Percentiles rank a stretch among this genome's conserved stretches.
These are phyloP conservation scores for Terrapene triunguis DNA, from an alignment of 2,113 vertebrate genomes.

Conservation along the genomic window DNA sequence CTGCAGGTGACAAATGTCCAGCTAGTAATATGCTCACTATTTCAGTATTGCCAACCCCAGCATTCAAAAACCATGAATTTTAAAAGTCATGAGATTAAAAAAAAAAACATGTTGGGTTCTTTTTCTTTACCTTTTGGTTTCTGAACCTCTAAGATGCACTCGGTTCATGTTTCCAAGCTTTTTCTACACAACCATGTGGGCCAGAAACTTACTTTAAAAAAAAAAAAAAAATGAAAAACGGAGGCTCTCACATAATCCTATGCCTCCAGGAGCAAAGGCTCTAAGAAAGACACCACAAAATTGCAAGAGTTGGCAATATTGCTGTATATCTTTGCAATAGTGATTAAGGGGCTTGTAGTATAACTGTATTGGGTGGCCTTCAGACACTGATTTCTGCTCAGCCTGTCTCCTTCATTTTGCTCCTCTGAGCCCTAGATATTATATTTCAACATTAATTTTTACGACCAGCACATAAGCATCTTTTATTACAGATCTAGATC, in stretches of 20 bases:
- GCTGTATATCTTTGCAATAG: conserved; percentile 1
- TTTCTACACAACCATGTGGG: neutral
- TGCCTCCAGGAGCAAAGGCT: neutral
- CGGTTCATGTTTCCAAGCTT: neutral
- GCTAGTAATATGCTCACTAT: neutral
- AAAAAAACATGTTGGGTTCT: fast-evolving
- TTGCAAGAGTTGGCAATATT: neutral
- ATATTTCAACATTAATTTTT: neutral
- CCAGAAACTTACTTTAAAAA: neutral
- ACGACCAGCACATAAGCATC: neutral
- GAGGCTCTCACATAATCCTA: neutral
- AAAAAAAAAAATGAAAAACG: neutral
- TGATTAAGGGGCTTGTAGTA: neutral
- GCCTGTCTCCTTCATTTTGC: neutral
- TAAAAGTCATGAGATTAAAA: conserved; percentile 7
- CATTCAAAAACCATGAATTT: conserved; percentile 28
- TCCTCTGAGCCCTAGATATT: neutral
- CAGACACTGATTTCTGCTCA: neutral
- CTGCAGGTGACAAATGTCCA: neutral
- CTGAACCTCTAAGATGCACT: neutral
- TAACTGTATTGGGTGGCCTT: neutral
- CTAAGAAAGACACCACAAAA: neutral
- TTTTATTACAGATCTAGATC: conserved; percentile 8
- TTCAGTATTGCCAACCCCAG: neutral
- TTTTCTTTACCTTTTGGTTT: neutral